Evolutionary conservation across 1,140 invertebrate genomes (phyloP).

Genomic region (Diachasmimorpha longicaudata): DNA sequence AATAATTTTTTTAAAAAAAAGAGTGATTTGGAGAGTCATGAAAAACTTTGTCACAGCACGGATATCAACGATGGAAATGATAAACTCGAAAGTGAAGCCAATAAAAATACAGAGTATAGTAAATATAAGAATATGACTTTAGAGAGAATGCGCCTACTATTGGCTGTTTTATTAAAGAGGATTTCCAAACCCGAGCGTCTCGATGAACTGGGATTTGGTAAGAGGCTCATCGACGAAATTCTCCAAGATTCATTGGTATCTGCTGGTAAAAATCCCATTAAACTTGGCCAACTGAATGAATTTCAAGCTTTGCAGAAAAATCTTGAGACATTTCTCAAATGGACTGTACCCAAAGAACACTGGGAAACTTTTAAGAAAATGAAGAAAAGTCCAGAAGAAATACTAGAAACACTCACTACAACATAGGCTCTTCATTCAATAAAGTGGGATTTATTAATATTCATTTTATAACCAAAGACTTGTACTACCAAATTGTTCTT

Average conservation of each 20-base stretch:
- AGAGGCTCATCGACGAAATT: conserved; percentile 82
- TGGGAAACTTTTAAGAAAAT: conserved; percentile 78
- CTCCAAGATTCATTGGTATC: conserved; percentile 76
- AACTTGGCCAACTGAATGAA: conserved; percentile 62
- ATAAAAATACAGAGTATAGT: conserved; percentile 65
- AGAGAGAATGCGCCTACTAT: conserved; percentile 76
- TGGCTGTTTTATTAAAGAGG: conserved; percentile 80
- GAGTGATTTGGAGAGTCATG: conserved; percentile 71
- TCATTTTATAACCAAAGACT: neutral
- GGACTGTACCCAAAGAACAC: conserved; percentile 79
- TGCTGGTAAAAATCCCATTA: conserved; percentile 72
- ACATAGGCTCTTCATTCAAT: conserved; percentile 36
- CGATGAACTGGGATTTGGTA: conserved; percentile 79
- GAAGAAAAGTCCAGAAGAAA: conserved; percentile 76
- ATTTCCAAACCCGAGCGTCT: conserved; percentile 80
- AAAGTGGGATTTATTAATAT: neutral
- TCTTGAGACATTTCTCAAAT: conserved; percentile 77
- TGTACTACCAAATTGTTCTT: neutral
- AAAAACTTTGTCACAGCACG: conserved; percentile 58
- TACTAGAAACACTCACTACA: conserved; percentile 75
- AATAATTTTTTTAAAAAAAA: conserved; percentile 79
- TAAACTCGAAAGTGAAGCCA: conserved; percentile 54
- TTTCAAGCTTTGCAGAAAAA: conserved; percentile 72
- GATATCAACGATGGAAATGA: conserved; percentile 39
- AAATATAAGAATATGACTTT: conserved; percentile 66